Conservation (phyloP, 2,888 invertebrate species). For the Metellina segmentata region DNA sequence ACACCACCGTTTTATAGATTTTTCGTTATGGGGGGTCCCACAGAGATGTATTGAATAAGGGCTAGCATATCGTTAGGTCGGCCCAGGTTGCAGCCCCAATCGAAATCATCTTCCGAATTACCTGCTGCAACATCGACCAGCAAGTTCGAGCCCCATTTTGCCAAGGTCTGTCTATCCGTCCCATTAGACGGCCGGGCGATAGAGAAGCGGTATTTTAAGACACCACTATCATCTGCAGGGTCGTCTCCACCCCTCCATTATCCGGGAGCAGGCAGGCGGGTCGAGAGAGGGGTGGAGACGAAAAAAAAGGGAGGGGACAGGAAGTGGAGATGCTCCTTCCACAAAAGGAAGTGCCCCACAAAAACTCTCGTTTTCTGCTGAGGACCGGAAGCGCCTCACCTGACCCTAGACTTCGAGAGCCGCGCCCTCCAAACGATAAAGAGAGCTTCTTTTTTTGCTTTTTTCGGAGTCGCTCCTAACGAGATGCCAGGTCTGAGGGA, state of each 20-base stretch:
- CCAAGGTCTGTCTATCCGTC: neutral
- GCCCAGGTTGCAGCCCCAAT: too few species aligned
- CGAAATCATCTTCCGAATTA: neutral
- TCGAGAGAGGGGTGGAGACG: neutral
- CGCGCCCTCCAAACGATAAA: neutral
- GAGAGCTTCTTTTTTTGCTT: neutral
- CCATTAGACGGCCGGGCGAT: neutral
- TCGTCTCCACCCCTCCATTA: neutral
- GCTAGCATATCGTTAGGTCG: too few species aligned
- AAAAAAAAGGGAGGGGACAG: slow-evolving; percentile 20
- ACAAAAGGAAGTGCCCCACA: slow-evolving; percentile 56
- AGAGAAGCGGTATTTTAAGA: neutral
- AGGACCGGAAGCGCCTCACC: slow-evolving; percentile 21
- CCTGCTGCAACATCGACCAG: neutral
- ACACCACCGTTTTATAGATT: too few species aligned
- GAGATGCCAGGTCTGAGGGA: neutral
- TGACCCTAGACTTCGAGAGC: neutral
- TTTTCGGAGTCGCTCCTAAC: neutral
- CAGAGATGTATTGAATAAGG: too few species aligned
- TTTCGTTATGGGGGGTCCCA: too few species aligned
- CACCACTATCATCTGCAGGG: neutral
- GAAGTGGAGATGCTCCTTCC: slow-evolving; percentile 11
- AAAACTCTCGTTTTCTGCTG: slow-evolving; percentile 9
- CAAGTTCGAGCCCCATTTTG: neutral
- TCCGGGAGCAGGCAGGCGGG: neutral